Percentiles rank a stretch among this genome's conserved stretches.
phyloP scores from a whole-genome alignment of 2,888 invertebrate species.

The Chymomyza amoena region DNA sequence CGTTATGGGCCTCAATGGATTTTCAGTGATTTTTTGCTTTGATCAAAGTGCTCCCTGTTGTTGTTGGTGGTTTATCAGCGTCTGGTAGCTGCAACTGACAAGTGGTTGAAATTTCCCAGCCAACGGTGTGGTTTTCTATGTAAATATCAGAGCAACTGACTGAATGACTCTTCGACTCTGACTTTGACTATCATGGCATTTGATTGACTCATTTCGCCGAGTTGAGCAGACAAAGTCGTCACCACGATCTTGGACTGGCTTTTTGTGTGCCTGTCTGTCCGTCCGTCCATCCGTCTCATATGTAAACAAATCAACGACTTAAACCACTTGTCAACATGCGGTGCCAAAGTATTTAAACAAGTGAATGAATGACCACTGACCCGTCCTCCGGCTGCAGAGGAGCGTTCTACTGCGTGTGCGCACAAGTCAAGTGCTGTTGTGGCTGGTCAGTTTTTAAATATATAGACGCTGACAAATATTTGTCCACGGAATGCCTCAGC shows the following conservation, averaged over 20 bases:
- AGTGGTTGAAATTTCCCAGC: conserved; percentile 66
- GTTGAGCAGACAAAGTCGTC: conserved; percentile 11
- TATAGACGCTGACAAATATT: conserved; percentile 66
- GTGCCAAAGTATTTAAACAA: conserved; percentile 73
- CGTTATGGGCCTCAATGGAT: conserved; percentile 71
- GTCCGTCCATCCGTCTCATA: conserved; percentile 17
- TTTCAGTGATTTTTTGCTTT: conserved; percentile 67
- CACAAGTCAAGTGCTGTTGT: conserved; percentile 66
- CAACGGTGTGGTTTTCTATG: conserved; percentile 25
- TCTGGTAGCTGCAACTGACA: conserved; percentile 58
- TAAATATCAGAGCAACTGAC: conserved; percentile 49
- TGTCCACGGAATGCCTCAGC: conserved; percentile 68
- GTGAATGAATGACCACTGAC: conserved; percentile 60
- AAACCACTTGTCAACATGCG: conserved; percentile 72
- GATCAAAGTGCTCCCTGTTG: conserved; percentile 58
- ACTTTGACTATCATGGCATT: conserved; percentile 24
- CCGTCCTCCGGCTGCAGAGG: conserved; percentile 20
- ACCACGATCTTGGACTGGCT: conserved; percentile 6
- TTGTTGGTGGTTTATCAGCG: conserved; percentile 10
- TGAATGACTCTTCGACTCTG: conserved; percentile 30
- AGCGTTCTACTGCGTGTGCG: conserved; percentile 26
- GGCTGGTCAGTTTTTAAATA: conserved; percentile 73
- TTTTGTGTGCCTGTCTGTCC: background rate
- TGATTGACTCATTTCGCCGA: conserved; percentile 67
- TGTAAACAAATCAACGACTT: conserved; percentile 72